These are phyloP conservation scores for Drosophila setifemur DNA, from an alignment of 1,140 invertebrate species.

Conservation along the genomic window DNA sequence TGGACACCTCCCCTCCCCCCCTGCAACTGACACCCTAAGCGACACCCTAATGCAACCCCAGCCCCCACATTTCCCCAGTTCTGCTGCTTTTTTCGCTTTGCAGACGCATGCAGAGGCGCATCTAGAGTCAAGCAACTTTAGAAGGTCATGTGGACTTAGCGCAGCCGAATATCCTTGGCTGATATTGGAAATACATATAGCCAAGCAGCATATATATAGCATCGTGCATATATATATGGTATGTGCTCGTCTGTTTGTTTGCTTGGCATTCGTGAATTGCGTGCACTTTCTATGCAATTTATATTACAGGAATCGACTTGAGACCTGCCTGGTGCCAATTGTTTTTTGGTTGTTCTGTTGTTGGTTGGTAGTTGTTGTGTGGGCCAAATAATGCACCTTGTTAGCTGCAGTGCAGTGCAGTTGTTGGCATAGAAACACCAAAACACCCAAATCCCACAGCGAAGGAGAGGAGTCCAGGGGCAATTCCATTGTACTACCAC, in stretches of 20 bases:
- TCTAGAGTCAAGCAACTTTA: slow-evolving; percentile 79
- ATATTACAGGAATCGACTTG: slow-evolving; percentile 45
- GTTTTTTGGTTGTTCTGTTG: background rate
- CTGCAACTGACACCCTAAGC: background rate
- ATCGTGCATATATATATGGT: background rate
- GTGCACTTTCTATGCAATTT: slow-evolving; percentile 49
- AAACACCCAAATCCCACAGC: no score
- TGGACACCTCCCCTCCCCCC: background rate
- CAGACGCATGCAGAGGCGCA: slow-evolving; percentile 31
- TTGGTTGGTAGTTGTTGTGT: no score
- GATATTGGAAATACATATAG: slow-evolving; percentile 65
- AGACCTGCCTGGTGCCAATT: slow-evolving; percentile 35
- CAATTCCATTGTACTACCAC: no score
- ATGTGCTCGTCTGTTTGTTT: slow-evolving; percentile 38
- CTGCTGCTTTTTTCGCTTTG: slow-evolving; percentile 14
- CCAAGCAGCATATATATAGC: slow-evolving; percentile 1
- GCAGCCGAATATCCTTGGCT: slow-evolving; percentile 78
- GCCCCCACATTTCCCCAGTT: background rate
- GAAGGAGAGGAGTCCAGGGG: no score
- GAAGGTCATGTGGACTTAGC: slow-evolving; percentile 78
- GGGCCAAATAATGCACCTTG: no score
- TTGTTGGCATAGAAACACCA: background rate
- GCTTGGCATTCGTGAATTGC: slow-evolving; percentile 33
- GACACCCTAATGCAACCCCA: background rate
- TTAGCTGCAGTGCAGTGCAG: no score